Conservation (phyloP, 2,888 invertebrate genomes). For the Mythimna lalbum region DNA sequence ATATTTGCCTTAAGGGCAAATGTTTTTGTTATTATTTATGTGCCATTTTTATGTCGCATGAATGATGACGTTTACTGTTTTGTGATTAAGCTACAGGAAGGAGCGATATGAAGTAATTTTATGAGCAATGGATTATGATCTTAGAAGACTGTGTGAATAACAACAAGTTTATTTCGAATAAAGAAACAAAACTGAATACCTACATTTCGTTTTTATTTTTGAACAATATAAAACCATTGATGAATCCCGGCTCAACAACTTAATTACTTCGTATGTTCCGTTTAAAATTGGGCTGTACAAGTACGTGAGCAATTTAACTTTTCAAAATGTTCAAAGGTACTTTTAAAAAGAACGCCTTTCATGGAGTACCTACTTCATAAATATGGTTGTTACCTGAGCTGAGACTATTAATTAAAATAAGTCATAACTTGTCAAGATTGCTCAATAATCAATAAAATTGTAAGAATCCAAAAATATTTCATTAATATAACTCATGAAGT, state of each 20-base stretch:
- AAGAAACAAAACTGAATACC: neutral
- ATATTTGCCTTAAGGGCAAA: constrained; percentile 69
- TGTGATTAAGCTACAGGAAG: constrained; percentile 2
- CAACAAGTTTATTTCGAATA: neutral
- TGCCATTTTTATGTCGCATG: constrained; percentile 20
- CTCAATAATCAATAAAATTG: neutral
- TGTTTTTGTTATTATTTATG: constrained; percentile 41
- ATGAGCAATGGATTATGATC: constrained; percentile 20
- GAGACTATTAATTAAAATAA: constrained; percentile 1
- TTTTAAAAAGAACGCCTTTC: constrained; percentile 18
- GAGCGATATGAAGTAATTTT: constrained; percentile 11
- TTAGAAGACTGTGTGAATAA: neutral
- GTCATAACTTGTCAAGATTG: neutral
- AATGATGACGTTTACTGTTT: constrained; percentile 15
- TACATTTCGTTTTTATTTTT: neutral
- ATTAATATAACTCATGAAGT: neutral
- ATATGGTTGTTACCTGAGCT: neutral
- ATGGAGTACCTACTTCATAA: constrained; percentile 14
- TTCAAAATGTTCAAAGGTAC: constrained; percentile 19
- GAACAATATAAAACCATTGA: neutral
- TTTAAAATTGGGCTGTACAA: constrained; percentile 9
- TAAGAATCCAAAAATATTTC: neutral
- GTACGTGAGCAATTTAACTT: neutral
- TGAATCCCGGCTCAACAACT: constrained; percentile 7
- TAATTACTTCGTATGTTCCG: constrained; percentile 1